Evolutionary conservation across 2,797 vertebrate species (phyloP).

Genomic region (Scleropages formosus): DNA sequence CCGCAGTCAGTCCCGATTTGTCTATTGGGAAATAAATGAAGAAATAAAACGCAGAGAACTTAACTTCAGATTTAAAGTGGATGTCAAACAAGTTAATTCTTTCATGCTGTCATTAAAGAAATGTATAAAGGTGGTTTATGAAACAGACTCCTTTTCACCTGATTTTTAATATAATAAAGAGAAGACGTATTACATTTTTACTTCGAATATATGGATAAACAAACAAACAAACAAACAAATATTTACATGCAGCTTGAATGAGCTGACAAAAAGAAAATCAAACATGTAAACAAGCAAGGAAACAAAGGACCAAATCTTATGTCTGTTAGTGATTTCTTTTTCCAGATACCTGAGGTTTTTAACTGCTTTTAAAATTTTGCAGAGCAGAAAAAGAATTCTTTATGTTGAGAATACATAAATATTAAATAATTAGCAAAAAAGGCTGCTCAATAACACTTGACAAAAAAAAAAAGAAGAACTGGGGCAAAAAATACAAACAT

Average conservation of each 20-base stretch:
- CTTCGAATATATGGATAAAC: constrained; percentile 13
- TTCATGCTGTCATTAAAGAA: constrained; percentile 49
- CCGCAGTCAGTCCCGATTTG: constrained; percentile 41
- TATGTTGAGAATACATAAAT: no score
- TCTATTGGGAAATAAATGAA: constrained; percentile 40
- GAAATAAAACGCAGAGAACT: constrained; percentile 46
- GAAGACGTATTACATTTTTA: constrained; percentile 14
- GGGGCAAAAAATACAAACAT: no score
- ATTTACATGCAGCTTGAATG: not conserved
- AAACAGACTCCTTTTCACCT: constrained; percentile 26
- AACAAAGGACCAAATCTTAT: not conserved
- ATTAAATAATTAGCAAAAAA: no score
- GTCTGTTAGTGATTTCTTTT: no score
- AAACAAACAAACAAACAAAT: constrained; percentile 26
- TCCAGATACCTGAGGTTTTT: no score
- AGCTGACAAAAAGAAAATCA: not conserved
- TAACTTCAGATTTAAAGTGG: constrained; percentile 37
- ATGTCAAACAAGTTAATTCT: constrained; percentile 34
- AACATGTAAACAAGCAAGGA: constrained; percentile 2
- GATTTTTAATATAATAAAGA: constrained; percentile 20
- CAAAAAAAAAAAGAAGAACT: no score
- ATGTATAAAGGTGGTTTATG: constrained; percentile 33
- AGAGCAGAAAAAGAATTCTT: no score
- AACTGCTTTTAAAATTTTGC: no score
- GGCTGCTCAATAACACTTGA: no score